A percentile compares a stretch with the other conserved stretches of the same genome.
Evolutionary conservation across 2,888 invertebrate genomes (phyloP).

Genomic region (Hololepta plana): DNA sequence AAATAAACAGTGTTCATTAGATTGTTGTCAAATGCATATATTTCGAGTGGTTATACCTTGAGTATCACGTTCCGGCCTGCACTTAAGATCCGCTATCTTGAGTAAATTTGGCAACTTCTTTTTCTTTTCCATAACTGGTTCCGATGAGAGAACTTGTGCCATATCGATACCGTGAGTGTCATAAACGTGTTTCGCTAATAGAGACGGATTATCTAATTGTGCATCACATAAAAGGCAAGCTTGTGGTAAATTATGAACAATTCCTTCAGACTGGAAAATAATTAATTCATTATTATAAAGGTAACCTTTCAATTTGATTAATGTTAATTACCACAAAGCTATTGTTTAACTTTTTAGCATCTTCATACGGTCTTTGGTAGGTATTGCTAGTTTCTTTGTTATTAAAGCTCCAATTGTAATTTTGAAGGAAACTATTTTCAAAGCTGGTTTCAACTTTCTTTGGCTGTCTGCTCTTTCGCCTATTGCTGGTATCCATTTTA

Average conservation of each 20-base stretch:
- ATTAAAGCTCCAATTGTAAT: too few species aligned
- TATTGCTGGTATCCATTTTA: constrained; percentile 17
- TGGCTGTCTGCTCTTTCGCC: constrained; percentile 25
- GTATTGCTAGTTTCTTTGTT: too few species aligned
- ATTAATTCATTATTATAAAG: too few species aligned
- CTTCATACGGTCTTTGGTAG: too few species aligned
- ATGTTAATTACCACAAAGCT: constrained; percentile 1
- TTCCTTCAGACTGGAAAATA: constrained; percentile 4
- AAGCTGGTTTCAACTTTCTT: constrained; percentile 24
- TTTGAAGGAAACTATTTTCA: too few species aligned
- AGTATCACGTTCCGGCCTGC: constrained; percentile 9
- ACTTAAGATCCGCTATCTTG: constrained; percentile 23
- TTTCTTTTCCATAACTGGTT: constrained; percentile 14
- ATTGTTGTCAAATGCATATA: constrained; percentile 1
- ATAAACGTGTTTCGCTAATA: constrained; percentile 32
- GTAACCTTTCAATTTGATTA: too few species aligned
- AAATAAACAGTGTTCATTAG: neutral
- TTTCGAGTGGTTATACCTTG: constrained; percentile 6
- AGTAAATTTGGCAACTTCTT: constrained; percentile 24
- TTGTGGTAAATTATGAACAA: too few species aligned
- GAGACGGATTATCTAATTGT: constrained; percentile 27
- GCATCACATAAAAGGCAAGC: constrained; percentile 33
- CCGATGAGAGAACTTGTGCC: constrained; percentile 19
- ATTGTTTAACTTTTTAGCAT: too few species aligned
- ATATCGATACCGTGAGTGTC: constrained; percentile 33